Percentiles rank a stretch among this genome's conserved stretches.
These are phyloP conservation scores for Dufourea novaeangliae DNA, from an alignment of 1,140 invertebrate species.

Conservation along the genomic window DNA sequence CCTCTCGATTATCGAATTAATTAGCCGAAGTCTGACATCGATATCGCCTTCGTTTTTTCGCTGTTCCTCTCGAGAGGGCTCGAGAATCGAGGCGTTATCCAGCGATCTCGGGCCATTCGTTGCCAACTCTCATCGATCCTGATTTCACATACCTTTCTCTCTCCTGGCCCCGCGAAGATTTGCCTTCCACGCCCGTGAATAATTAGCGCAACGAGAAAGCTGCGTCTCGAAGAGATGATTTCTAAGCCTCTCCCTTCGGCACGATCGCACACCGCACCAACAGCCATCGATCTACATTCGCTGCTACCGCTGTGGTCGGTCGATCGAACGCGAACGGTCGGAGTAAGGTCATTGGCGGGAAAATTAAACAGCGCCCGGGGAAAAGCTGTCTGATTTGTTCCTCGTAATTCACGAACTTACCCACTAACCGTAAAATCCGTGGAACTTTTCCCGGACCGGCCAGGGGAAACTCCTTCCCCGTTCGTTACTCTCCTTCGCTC, in stretches of 20 bases:
- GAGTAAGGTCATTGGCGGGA: slow-evolving; percentile 23
- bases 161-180: no score
- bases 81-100: no score
- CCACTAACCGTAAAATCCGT: slow-evolving; percentile 53
- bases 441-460: slow-evolving; percentile 43
- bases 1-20: slow-evolving; percentile 6
- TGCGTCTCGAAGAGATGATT: no score
- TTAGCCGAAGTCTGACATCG: not conserved
- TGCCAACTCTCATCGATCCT: not conserved
- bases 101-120: no score
- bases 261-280: not conserved
- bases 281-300: not conserved
- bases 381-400: slow-evolving; percentile 61
- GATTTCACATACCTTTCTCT: no score
- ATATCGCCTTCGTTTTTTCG: not conserved
- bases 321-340: not conserved
- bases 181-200: not conserved
- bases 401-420: slow-evolving; percentile 60
- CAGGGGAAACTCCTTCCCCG: slow-evolving; percentile 26
- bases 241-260: no score
- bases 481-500: slow-evolving; percentile 41
- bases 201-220: not conserved
- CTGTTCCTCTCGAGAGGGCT: not conserved
- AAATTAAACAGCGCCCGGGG: slow-evolving; percentile 29
- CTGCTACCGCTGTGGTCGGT: not conserved